Base-by-base conservation (phyloP, 1,140 invertebrate genomes). In the Bicyclus anynana region DNA sequence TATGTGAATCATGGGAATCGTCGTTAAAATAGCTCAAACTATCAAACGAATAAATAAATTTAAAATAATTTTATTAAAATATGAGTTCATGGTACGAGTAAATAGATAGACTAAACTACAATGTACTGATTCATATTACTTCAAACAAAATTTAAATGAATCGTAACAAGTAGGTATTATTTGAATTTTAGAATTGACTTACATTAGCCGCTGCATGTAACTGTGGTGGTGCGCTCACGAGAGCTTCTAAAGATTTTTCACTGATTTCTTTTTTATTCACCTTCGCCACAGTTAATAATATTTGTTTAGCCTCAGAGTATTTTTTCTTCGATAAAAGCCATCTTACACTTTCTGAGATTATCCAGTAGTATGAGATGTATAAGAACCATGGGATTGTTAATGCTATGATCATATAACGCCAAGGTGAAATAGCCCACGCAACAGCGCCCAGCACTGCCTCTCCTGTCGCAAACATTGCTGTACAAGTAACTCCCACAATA, bases 251-350 rank as follows among this genome's bases (percentile, higher is more conserved):
- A 33, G 90, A 87, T 33, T 91, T 90, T 38, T 92, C 90, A 23
- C 90, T 89, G 14, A 92, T 80, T 27, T 88, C 67, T 14, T 87
- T 90, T 29, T 91, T 92, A 67, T 97, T 97, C 1, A 93, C 89
- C 62, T 84, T 90, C 0, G 93, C 92, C 1, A 93, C 92, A 64
- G 90, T 90, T 5, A 90, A 86, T 10, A 94, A 79, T 12, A 93
- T 89, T 10, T 68, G 70, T 42, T 89, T 90, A 2, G 93, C 93
- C 64, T 94, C 90, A 0, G 92, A 88, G 51, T 91, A 92, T 61
- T 91, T 91, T 10, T 92, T 91, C n/a, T 94, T 92, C 0, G 93
- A 92, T 21, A 96, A 72, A 9, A 95, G 88, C 95, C 95, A 96
- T 63, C 95, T 85, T 16, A 93, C 87, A 23, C 93, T 93, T 80